Percentiles rank a stretch among this genome's conserved stretches.
These are phyloP conservation scores for Phocoena phocoena DNA, from an alignment of 2,113 vertebrate species.

Conservation along the genomic window DNA sequence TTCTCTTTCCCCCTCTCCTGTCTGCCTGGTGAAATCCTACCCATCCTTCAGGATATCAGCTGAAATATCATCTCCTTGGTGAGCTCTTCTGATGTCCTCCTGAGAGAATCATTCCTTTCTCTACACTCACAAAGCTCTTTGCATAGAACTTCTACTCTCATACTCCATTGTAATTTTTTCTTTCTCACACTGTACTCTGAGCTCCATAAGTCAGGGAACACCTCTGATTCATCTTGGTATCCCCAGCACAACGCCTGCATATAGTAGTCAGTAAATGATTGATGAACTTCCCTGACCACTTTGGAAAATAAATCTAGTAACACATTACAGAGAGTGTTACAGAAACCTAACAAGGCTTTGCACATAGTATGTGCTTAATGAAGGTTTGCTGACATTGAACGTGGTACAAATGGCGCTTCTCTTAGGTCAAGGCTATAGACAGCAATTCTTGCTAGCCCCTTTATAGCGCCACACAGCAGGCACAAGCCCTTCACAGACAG, in stretches of 20 bases:
- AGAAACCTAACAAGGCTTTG: conserved; percentile 41
- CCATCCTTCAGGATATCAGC: conserved; percentile 38
- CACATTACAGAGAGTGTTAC: neutral
- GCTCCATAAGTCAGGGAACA: neutral
- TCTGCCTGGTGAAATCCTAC: conserved; percentile 59
- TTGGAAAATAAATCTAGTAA: conserved; percentile 36
- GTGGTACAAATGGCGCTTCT: conserved; percentile 26
- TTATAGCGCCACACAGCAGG: neutral
- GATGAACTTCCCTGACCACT: conserved; percentile 27
- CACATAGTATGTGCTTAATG: conserved; percentile 42
- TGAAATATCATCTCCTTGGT: conserved; percentile 62
- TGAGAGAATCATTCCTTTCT: conserved; percentile 42
- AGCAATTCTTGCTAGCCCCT: neutral
- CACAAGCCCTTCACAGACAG: neutral
- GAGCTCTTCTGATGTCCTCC: conserved; percentile 28
- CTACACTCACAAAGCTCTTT: neutral
- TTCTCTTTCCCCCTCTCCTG: conserved; percentile 34
- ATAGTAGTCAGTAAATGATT: conserved; percentile 10
- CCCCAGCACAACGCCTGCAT: neutral
- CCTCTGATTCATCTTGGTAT: conserved; percentile 37
- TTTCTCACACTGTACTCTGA: conserved; percentile 38
- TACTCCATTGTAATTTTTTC: neutral
- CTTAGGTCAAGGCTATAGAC: conserved; percentile 36
- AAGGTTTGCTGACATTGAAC: conserved; percentile 21
- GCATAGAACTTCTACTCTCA: conserved; percentile 23